Percentiles rank a stretch among this genome's conserved stretches.
Evolutionary conservation across 1,140 invertebrate species (phyloP).

Genomic region (Heliconius hewitsoni): DNA sequence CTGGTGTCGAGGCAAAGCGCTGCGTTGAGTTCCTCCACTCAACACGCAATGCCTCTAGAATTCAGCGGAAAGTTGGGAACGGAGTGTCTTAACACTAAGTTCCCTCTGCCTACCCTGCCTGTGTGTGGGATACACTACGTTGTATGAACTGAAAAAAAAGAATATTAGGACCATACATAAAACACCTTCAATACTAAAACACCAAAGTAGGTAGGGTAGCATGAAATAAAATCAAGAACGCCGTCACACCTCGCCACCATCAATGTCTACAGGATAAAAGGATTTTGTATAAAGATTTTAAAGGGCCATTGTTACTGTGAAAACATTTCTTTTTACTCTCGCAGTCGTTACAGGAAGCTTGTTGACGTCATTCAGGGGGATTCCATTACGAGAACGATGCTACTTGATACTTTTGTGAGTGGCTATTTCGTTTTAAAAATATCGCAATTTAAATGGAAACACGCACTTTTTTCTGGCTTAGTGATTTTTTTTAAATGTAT

Average conservation of each 20-base stretch:
- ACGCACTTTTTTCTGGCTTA: neutral
- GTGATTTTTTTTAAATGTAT: constrained; percentile 3
- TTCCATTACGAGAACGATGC: constrained; percentile 35
- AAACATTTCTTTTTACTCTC: constrained; percentile 39
- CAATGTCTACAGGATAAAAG: constrained; percentile 36
- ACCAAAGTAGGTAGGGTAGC: neutral
- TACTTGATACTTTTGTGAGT: constrained; percentile 27
- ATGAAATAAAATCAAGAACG: constrained; percentile 22
- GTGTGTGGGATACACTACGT: too few species aligned
- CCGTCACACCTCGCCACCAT: constrained; percentile 19
- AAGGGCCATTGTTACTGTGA: constrained; percentile 35
- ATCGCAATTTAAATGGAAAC: constrained; percentile 10
- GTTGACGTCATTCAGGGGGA: constrained; percentile 32
- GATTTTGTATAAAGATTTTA: constrained; percentile 34
- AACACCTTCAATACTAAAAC: too few species aligned
- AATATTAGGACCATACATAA: too few species aligned
- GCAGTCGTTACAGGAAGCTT: constrained; percentile 30
- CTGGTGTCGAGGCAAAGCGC: too few species aligned
- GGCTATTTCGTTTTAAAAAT: constrained; percentile 28
- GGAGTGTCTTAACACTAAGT: too few species aligned
- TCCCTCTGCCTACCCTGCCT: too few species aligned
- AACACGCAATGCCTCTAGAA: too few species aligned
- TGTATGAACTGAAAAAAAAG: too few species aligned
- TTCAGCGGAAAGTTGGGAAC: too few species aligned
- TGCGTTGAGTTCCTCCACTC: too few species aligned